These are phyloP conservation scores for Apodemus agrarius DNA, from an alignment of 2,797 vertebrate species.

Conservation along the genomic window DNA sequence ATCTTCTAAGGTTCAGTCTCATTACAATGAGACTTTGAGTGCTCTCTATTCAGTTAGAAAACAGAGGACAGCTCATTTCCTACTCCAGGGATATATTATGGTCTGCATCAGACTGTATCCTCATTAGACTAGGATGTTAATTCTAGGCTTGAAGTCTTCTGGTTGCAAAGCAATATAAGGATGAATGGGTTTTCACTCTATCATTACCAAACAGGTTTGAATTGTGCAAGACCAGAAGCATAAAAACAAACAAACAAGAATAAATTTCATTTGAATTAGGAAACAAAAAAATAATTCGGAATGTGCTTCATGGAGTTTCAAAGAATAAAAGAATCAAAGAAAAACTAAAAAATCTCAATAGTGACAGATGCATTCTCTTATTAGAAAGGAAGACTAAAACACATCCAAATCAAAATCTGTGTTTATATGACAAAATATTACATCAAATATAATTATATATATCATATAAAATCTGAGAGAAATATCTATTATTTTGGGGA, in stretches of 20 bases:
- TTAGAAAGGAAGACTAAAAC: constrained; percentile 45
- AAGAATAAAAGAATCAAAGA: background rate
- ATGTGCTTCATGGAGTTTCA: constrained; percentile 62
- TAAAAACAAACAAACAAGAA: background rate
- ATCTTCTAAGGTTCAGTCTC: background rate
- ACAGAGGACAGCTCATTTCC: background rate
- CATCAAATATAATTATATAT: background rate
- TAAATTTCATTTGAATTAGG: background rate
- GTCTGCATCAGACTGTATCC: background rate
- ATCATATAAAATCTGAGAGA: background rate
- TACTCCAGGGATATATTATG: background rate
- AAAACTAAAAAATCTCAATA: constrained; percentile 63
- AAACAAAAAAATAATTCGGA: background rate
- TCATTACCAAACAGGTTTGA: background rate
- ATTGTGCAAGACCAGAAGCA: background rate
- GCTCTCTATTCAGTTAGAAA: background rate
- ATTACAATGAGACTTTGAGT: background rate
- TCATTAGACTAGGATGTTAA: background rate
- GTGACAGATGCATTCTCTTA: constrained; percentile 56
- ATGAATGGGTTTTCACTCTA: background rate
- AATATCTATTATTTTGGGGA: constrained; percentile 13
- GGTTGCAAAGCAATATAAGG: background rate
- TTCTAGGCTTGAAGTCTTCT: background rate
- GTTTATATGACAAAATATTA: background rate
- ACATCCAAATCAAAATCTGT: background rate